Evolutionary conservation across 2,797 vertebrate genomes (phyloP).

Genomic region (Coregonus sp.): DNA sequence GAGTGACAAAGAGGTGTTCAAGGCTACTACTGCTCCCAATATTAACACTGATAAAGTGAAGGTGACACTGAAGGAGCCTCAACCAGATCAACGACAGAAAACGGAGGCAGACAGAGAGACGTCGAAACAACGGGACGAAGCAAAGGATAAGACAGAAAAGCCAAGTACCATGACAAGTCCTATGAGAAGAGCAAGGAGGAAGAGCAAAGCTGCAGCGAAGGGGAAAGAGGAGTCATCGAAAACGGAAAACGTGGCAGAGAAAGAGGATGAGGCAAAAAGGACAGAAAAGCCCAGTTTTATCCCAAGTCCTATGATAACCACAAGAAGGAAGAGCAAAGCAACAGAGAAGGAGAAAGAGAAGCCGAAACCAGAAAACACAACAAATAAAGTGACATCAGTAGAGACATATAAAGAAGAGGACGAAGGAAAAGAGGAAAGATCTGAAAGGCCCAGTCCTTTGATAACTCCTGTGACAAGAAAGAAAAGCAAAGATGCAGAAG

Average conservation of each 20-base stretch:
- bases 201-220: not conserved
- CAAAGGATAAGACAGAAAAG: not conserved
- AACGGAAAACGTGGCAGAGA: too few relatives aligned
- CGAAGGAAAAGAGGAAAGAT: not conserved
- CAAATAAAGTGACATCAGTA: not conserved
- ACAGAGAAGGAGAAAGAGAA: not conserved
- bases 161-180: not conserved
- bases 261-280: not conserved
- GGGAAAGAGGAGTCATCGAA: not conserved
- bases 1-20: not conserved
- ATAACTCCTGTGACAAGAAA: not conserved
- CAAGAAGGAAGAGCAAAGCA: not conserved
- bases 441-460: not conserved
- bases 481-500: not conserved
- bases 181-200: not conserved
- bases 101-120: not conserved
- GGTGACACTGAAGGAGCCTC: too few relatives aligned
- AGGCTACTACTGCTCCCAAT: not conserved
- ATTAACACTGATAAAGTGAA: not conserved
- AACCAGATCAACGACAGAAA: not conserved
- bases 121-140: too few relatives aligned
- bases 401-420: not conserved
- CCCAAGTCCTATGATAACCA: not conserved
- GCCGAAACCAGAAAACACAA: not conserved
- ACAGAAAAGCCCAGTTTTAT: not conserved